A percentile compares a stretch with the other conserved stretches of the same genome.
phyloP scores from a whole-genome alignment of 1,140 invertebrate genomes.

The Phthorimaea operculella region DNA sequence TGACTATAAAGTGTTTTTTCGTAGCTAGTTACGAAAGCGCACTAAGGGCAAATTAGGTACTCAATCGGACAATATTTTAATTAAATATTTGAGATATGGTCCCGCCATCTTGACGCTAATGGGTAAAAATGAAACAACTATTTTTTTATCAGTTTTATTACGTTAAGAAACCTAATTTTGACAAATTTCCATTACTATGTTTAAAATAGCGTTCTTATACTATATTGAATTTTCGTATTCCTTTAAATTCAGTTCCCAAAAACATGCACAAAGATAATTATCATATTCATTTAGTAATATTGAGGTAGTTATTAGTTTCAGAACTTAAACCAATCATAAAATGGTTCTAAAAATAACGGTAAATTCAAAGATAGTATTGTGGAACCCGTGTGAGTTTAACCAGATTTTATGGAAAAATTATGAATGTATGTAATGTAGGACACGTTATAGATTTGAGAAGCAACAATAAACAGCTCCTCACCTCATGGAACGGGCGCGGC shows the following conservation, averaged over 20 bases:
- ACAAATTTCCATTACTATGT: constrained; percentile 59
- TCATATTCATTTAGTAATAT: constrained; percentile 66
- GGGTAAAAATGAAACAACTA: background rate
- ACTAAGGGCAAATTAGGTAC: no score
- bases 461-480: constrained; percentile 37
- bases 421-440: constrained; percentile 31
- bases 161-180: constrained; percentile 65
- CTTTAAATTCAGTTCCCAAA: constrained; percentile 60
- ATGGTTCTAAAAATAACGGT: constrained; percentile 61
- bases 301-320: constrained; percentile 67
- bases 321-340: constrained; percentile 66
- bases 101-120: no score
- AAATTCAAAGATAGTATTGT: constrained; percentile 48
- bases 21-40: no score
- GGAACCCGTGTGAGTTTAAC: constrained; percentile 30
- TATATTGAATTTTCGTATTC: constrained; percentile 51
- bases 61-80: no score
- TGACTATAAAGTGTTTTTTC: no score
- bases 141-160: constrained; percentile 57
- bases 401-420: constrained; percentile 26
- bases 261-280: constrained; percentile 66
- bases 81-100: no score
- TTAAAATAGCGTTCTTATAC: constrained; percentile 62
- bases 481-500: background rate
- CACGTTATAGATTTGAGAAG: constrained; percentile 41